These are phyloP conservation scores for Tortrix viridana DNA, from an alignment of 2,888 invertebrate species.

Conservation along the genomic window DNA sequence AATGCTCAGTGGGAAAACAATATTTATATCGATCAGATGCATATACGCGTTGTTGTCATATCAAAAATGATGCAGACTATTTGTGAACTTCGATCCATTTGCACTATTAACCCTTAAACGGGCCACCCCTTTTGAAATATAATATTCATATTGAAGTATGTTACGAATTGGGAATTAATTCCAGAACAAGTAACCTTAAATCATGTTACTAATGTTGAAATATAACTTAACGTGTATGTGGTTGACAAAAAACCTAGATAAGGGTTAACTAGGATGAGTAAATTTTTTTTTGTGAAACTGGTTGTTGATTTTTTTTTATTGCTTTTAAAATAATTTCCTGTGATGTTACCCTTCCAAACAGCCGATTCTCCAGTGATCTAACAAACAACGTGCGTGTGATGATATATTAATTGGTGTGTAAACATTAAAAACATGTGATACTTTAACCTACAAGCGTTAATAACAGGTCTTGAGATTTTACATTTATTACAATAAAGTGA, in stretches of 20 bases:
- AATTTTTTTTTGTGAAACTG: too few species aligned
- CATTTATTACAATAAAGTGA: slow-evolving; percentile 39
- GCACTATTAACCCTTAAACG: too few species aligned
- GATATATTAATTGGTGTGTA: slow-evolving; percentile 17
- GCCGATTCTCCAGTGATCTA: slow-evolving; percentile 16
- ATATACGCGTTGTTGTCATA: slow-evolving; percentile 5
- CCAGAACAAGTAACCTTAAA: too few species aligned
- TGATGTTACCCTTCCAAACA: slow-evolving; percentile 9
- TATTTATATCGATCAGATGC: background rate
- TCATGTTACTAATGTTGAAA: too few species aligned
- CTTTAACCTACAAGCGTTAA: slow-evolving; percentile 33
- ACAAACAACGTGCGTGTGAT: slow-evolving; percentile 22
- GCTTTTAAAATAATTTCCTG: background rate
- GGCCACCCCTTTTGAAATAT: too few species aligned
- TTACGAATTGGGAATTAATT: too few species aligned
- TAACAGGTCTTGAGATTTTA: slow-evolving; percentile 37
- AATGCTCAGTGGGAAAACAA: background rate
- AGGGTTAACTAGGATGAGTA: too few species aligned
- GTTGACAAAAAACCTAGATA: too few species aligned
- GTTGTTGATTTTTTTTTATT: too few species aligned
- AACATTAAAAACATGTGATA: slow-evolving; percentile 33
- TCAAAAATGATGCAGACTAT: background rate
- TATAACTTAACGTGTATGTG: too few species aligned
- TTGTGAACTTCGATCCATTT: too few species aligned
- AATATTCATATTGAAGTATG: too few species aligned